phyloP scores from a whole-genome alignment of 1,140 invertebrate species.

The Tribolium madens region DNA sequence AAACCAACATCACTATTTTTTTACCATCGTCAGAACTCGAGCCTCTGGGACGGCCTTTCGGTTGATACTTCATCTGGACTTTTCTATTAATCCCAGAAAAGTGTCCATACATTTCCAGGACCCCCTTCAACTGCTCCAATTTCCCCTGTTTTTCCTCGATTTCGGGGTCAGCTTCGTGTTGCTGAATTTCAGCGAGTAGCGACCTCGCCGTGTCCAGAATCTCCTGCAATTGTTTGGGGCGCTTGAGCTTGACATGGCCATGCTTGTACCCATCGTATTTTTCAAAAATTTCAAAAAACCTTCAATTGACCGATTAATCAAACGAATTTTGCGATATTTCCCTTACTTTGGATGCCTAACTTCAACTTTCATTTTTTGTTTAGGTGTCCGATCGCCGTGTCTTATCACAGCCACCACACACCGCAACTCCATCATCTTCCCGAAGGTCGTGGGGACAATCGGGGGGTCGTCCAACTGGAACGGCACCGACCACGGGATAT shows the following conservation, averaged over 20 bases:
- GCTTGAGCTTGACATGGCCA: constrained; percentile 97
- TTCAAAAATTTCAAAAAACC: constrained; percentile 98
- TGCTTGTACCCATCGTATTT: constrained; percentile 97
- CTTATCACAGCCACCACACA: constrained; percentile 98
- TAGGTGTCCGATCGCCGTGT: constrained; percentile 98
- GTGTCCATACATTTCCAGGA: constrained; percentile 99
- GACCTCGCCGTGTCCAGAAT: constrained; percentile 94
- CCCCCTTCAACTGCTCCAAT: constrained; percentile 96
- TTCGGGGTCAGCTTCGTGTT: constrained; percentile 85
- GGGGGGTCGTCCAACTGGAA: constrained; percentile 98
- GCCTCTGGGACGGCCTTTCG: constrained; percentile 90
- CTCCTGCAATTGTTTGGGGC: constrained; percentile 97
- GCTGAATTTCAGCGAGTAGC: constrained; percentile 89
- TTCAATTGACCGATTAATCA: constrained; percentile 63
- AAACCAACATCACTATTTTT: neutral
- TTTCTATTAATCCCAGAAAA: constrained; percentile 99
- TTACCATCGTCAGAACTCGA: constrained; percentile 96
- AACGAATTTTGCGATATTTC: constrained; percentile 5
- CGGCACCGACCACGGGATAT: constrained; percentile 97
- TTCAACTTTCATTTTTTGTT: constrained; percentile 99
- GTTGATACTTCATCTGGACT: constrained; percentile 99
- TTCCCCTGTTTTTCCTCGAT: constrained; percentile 98
- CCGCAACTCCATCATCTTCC: constrained; percentile 99
- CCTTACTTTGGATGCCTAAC: constrained; percentile 95
- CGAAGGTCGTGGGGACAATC: constrained; percentile 98